Base-by-base conservation (phyloP, 2,797 vertebrate species). In the Erpetoichthys calabaricus region DNA sequence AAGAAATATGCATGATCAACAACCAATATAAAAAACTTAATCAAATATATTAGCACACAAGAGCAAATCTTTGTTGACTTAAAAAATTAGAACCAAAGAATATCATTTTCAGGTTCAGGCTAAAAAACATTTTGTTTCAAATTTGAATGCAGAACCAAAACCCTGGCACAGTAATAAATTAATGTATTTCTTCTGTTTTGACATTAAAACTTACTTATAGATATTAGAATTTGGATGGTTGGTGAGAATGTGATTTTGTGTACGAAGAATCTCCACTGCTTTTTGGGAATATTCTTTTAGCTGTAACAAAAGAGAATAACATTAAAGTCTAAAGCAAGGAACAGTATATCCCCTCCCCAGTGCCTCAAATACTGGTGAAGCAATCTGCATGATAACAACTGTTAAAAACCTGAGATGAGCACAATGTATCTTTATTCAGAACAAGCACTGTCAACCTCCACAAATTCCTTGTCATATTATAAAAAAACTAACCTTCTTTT, bases 221-320 rank as follows among this genome's bases (percentile, higher is more conserved):
- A 99, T 99, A 77, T 97, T 99, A 56, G 96, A 99, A 84, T 98
- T 99, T 1, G 96, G 96, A 62, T 99, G 96, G 77, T 98, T 98
- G 64, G 95, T 98, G 63, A 99, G 86, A 63, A 95, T 98, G 70
- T 98, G 94, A 78, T 99, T 99, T 66, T 99, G 96, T 59, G 94
- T 88, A 59, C 94, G 80, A 54, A 98, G 80, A 65, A 99, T 98
- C 76, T 98, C 96, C 45, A 98, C 95, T 0, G 96, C 96, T 71
- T 98, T 98, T 57, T 98, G 96, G 25, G 96, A 98, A 66, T 98
- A 99, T 55, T 98, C 95, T 71, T 98, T 98, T 60, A 98, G 63
- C 95, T 98, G 67, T 51, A 76, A 76, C 0, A 58, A 57, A 65
- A 66, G 56, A 53, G 56, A 62, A 60, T 4, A 69, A 2, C 46